Evolutionary conservation across 2,888 invertebrate genomes (phyloP).

Genomic region (Anagyrus pseudococci): DNA sequence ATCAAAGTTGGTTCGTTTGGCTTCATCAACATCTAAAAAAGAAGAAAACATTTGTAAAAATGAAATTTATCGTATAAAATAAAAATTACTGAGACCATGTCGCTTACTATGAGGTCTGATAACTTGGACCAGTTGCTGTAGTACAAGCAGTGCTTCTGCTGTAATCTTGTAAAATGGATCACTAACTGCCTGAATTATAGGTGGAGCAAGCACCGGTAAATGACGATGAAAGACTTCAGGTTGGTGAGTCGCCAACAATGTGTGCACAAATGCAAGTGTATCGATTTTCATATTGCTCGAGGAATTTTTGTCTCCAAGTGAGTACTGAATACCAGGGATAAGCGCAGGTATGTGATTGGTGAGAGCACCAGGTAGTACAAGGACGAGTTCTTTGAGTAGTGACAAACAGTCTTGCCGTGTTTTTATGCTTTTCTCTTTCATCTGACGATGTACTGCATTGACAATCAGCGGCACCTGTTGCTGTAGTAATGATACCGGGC

Average conservation of each 20-base stretch:
- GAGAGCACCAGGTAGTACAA: slow-evolving; percentile 88
- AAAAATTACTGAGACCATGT: slow-evolving; percentile 28
- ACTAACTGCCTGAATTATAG: slow-evolving; percentile 87
- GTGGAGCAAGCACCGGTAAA: slow-evolving; percentile 79
- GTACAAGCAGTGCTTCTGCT: slow-evolving; percentile 91
- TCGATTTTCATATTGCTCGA: slow-evolving; percentile 99
- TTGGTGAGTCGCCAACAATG: slow-evolving; percentile 80
- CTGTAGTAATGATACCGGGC: slow-evolving; percentile 68
- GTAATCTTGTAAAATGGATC: slow-evolving; percentile 99
- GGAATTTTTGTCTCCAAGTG: slow-evolving; percentile 89
- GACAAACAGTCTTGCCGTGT: slow-evolving; percentile 91
- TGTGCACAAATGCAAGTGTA: slow-evolving; percentile 89
- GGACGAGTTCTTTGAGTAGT: slow-evolving; percentile 87
- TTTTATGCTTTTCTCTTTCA: slow-evolving; percentile 86
- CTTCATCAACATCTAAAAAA: no score
- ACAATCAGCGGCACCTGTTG: slow-evolving; percentile 79
- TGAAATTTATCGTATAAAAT: slow-evolving; percentile 6
- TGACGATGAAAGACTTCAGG: slow-evolving; percentile 82
- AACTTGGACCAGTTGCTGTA: slow-evolving; percentile 93
- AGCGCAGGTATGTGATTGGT: slow-evolving; percentile 83
- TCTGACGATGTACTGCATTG: slow-evolving; percentile 85
- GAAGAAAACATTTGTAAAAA: background rate
- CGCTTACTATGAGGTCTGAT: slow-evolving; percentile 79
- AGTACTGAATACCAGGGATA: slow-evolving; percentile 88
- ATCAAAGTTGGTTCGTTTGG: slow-evolving; percentile 69